Evolutionary conservation across 2,888 invertebrate species (phyloP), one percentile per base, ranked within the genome.

Genomic region (Lithophane socia): DNA sequence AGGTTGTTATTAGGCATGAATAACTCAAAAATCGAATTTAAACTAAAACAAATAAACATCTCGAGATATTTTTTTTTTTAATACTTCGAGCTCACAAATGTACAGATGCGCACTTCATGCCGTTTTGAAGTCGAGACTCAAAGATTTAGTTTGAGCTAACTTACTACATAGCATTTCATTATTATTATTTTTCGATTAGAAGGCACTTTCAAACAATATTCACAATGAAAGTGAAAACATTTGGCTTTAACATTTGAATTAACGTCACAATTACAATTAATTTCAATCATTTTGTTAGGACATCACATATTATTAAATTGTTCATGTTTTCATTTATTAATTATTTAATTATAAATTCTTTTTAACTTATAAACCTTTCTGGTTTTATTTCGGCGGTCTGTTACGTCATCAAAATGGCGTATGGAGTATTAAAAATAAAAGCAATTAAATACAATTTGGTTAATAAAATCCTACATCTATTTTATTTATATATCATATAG

Each of bases 371-470:
- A 83, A 87, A 78, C 80, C 77, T 60, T 49, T 82, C 49, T 56
- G 73, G 86, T 86, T 86, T 86, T 84, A 82, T 63, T 84, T 90
- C 90, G 90, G 90, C 91, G 90, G 90, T 88, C 75, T 80, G 63
- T 67, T 54, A 82, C 88, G 88, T 86, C 84, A 76, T 74, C 29
- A 56, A 60, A 29, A 81, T 82, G 87, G 82, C 89, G 88, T 71
- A 84, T 61, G 74, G 90, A 88, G 87, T 89, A 88, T 91, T 87
- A 83, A 79, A 83, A 87, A 86, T 90, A 85, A 82, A 87, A 90
- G 88, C 87, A 87, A 87, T 89, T 88, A 88, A 90, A 88, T 91
- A 88, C 82, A 90, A 85, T 91, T 91, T 90, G 89, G 90, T 91
- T 89, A 90, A 85, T 89, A 89, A 89, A 79, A 79, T 86, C 86